Percentiles rank a stretch among this genome's conserved stretches.
phyloP scores from a whole-genome alignment of 2,888 invertebrate species.

The Macaria liturata region DNA sequence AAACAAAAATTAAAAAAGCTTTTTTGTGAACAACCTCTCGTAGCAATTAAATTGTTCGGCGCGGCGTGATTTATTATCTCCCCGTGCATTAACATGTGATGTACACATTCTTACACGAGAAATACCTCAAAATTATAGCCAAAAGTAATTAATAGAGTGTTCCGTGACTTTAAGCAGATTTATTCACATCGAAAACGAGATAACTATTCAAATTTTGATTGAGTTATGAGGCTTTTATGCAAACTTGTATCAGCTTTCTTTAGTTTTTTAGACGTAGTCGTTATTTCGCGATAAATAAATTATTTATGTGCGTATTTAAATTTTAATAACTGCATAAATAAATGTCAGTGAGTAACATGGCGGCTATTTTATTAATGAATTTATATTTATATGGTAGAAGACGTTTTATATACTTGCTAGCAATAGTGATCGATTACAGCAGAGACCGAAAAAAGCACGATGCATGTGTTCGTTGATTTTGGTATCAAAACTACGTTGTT shows the following conservation, averaged over 20 bases:
- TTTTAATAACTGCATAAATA: conserved; percentile 4
- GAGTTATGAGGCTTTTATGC: conserved; percentile 25
- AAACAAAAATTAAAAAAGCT: conserved; percentile 12
- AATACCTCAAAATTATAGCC: conserved; percentile 18
- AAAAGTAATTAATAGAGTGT: conserved; percentile 23
- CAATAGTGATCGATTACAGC: no score
- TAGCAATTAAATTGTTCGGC: conserved; percentile 23
- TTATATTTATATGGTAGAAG: no score
- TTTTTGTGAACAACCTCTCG: conserved; percentile 15
- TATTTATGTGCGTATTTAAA: conserved; percentile 12
- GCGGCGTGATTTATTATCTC: conserved; percentile 18
- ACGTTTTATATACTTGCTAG: no score
- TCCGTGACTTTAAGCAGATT: conserved; percentile 21
- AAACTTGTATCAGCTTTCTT: conserved; percentile 20
- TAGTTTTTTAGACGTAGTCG: conserved; percentile 11
- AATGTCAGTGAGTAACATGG: not conserved
- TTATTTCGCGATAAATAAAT: conserved; percentile 15
- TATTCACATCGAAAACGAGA: conserved; percentile 19
- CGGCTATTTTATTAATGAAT: not conserved
- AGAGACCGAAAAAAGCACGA: no score
- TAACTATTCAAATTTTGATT: conserved; percentile 20
- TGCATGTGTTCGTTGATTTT: no score
- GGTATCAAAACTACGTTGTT: no score
- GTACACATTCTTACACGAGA: conserved; percentile 12
- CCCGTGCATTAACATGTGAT: conserved; percentile 21